Evolutionary conservation across 2,113 vertebrate genomes (phyloP), one percentile per base, ranked within the genome.

Genomic region (Scortum barcoo): DNA sequence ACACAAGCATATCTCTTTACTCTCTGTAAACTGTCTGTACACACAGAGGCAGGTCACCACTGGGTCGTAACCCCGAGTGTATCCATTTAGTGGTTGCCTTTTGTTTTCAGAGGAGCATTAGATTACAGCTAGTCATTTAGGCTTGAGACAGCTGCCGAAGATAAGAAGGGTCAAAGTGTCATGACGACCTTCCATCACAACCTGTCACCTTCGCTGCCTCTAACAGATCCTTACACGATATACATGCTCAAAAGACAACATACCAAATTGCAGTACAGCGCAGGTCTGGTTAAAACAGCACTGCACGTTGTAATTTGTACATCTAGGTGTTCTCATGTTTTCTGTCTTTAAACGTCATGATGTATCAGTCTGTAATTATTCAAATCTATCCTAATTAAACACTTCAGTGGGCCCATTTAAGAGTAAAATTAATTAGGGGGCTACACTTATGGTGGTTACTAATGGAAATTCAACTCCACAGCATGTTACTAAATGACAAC

Each of bases 71-170:
- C 72, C 74, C 56, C 6, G 5, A 66, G 54, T 73, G 80, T 76
- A 63, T 89, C 79, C 82, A 74, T 87, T 80, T 63, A 81, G 51
- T 38, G 53, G 44, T 36, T 36, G 66, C 72, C 69, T 81, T 81
- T 83, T 91, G 80, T 86, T 78, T 76, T 76, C 85, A 62, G 61
- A 61, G 78, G 81, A 87, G 71, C 44, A 78, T 89, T 84, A 48
- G 16, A 75, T 87, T 91, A 84, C 91, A 81, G 63, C 65, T 61
- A 3, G 60, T 65, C 74, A 70, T 72, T 71, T 57, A 61, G 81
- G 71, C 51, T 14, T 54, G 53, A 81, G 81, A 71, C 74, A 85
- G 80, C 78, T 14, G 50, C 16, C 38, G 30, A 75, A 71, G 67
- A 76, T 60, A 71, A 42, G 38, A 48, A 40, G 56, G 68, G 81